Percentiles rank a stretch among this genome's conserved stretches.
Conservation (phyloP, 2,797 vertebrate species). For the Antennarius maculatus region DNA sequence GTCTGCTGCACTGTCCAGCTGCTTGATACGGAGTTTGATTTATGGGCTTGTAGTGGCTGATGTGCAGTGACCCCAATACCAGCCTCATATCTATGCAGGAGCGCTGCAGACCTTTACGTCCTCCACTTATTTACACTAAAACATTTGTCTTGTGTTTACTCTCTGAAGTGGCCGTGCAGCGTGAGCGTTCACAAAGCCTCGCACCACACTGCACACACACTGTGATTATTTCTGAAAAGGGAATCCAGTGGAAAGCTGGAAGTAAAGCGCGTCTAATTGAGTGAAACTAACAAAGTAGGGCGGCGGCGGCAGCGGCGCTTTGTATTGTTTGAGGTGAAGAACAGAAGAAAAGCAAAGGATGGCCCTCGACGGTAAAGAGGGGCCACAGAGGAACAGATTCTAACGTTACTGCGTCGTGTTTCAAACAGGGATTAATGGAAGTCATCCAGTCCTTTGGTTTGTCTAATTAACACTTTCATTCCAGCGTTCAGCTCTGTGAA, state of each 20-base stretch:
- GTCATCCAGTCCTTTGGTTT: no score
- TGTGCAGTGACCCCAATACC: slow-evolving; percentile 60
- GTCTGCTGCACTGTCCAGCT: slow-evolving; percentile 41
- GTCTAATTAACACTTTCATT: no score
- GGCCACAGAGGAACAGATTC: background rate
- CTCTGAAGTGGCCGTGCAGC: background rate
- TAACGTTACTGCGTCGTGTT: background rate
- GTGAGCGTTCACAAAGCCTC: background rate
- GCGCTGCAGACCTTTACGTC: slow-evolving; percentile 11
- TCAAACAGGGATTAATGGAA: background rate
- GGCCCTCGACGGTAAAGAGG: slow-evolving; percentile 2
- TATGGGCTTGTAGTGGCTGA: slow-evolving; percentile 54
- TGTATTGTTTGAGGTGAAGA: slow-evolving; percentile 4
- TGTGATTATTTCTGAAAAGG: slow-evolving; percentile 47
- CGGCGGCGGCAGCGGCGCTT: background rate
- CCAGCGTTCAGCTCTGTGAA: no score
- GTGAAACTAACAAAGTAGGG: slow-evolving; percentile 28
- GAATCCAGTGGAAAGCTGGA: slow-evolving; percentile 34
- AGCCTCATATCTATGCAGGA: slow-evolving; percentile 61
- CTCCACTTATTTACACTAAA: slow-evolving; percentile 28
- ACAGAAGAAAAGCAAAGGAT: background rate
- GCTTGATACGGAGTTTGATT: slow-evolving; percentile 53
- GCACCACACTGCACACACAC: background rate
- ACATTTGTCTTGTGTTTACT: background rate
- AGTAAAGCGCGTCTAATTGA: slow-evolving; percentile 37